Conservation (phyloP, 2,797 vertebrate genomes). For the Eurystomus glaucurus region DNA sequence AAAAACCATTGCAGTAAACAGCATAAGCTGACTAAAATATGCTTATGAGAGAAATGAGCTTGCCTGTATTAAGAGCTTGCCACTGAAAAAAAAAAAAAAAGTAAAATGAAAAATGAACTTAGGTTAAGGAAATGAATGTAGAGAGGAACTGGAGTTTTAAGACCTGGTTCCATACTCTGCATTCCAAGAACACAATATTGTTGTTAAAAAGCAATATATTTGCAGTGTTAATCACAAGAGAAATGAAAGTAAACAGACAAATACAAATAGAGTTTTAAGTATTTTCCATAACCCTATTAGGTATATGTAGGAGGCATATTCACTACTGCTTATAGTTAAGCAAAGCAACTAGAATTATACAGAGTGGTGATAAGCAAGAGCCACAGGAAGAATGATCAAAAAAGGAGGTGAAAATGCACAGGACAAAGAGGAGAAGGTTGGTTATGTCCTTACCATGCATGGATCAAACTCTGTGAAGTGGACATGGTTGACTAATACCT, state of each 20-base stretch:
- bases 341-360: neutral
- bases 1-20: neutral
- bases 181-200: neutral
- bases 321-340: neutral
- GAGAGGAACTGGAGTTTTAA: neutral
- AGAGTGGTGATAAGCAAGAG: neutral
- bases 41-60: constrained; percentile 20
- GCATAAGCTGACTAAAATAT: neutral
- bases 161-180: neutral
- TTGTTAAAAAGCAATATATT: neutral
- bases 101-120: neutral
- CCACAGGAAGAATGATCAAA: neutral
- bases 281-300: neutral
- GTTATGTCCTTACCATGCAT: neutral
- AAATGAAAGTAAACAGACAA: neutral
- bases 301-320: neutral
- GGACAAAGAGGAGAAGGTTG: neutral
- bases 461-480: neutral
- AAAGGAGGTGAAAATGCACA: neutral
- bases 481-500: neutral
- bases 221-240: neutral
- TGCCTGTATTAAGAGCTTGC: neutral
- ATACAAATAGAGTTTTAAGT: neutral
- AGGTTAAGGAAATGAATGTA: neutral
- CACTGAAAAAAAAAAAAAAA: neutral